Evolutionary conservation across 37 sponge, comb jelly and placozoan species (phyloP).

Genomic region (Oscarella lobularis): DNA sequence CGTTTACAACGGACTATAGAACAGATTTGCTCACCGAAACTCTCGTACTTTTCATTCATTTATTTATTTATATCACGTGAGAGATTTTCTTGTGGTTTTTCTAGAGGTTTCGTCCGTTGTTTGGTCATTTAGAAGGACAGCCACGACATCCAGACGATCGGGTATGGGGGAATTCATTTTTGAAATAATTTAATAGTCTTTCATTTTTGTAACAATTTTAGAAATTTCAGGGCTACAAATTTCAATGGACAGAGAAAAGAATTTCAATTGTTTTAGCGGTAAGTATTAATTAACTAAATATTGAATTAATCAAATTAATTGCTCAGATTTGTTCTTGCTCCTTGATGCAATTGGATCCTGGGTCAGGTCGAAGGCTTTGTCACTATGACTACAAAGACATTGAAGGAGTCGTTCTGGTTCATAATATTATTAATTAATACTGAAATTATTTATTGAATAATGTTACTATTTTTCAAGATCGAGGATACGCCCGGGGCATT

Average conservation of each 20-base stretch:
- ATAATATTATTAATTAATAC: neutral
- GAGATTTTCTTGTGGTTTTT: too few relatives aligned
- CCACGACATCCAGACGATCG: neutral
- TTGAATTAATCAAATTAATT: neutral
- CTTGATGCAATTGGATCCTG: slow-evolving; percentile 2
- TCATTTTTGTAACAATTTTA: neutral
- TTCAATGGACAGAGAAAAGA: slow-evolving; percentile 78
- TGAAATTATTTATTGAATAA: neutral
- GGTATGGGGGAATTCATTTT: too few relatives aligned
- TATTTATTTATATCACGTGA: too few relatives aligned
- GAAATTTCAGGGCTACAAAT: slow-evolving; percentile 13
- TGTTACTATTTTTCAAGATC: slow-evolving; percentile 32
- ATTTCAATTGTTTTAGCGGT: slow-evolving; percentile 35
- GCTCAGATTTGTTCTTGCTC: neutral
- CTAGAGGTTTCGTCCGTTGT: slow-evolving; percentile 47
- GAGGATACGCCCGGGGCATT: slow-evolving; percentile 79
- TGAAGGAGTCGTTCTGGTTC: slow-evolving; percentile 62
- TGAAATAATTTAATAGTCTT: too few relatives aligned
- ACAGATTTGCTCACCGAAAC: slow-evolving; percentile 80
- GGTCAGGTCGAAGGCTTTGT: neutral
- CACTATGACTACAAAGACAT: slow-evolving; percentile 89
- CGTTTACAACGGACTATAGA: slow-evolving; percentile 85
- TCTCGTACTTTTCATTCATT: too few relatives aligned
- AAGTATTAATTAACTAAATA: slow-evolving; percentile 12
- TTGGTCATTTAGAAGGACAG: slow-evolving; percentile 11